Evolutionary conservation across 2,888 invertebrate species (phyloP).

Genomic region (Melikaiella ostensackeni): DNA sequence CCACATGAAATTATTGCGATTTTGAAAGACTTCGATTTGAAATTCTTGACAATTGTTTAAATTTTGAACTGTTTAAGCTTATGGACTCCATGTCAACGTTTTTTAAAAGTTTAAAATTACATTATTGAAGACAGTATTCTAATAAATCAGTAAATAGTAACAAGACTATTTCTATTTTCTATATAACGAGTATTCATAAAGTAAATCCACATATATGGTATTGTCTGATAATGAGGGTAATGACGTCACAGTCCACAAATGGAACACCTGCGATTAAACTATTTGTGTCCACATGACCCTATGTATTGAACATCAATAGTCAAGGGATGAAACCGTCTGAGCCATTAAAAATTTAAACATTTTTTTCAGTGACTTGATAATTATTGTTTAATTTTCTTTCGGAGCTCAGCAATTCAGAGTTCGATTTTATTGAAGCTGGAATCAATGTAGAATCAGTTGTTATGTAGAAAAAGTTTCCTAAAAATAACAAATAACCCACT

Average conservation of each 20-base stretch:
- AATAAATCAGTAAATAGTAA: background rate
- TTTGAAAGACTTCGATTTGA: too few species aligned
- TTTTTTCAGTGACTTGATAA: background rate
- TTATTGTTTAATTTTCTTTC: background rate
- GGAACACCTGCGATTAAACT: background rate
- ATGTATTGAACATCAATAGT: background rate
- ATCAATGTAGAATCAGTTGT: background rate
- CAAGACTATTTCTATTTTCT: background rate
- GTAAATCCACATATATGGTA: background rate
- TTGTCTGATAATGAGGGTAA: constrained; percentile 1
- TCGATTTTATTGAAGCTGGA: background rate
- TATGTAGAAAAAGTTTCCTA: background rate
- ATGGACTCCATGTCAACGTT: too few species aligned
- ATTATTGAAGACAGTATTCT: too few species aligned
- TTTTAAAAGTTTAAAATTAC: background rate
- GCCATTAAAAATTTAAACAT: background rate
- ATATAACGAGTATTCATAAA: background rate
- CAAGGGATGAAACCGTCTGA: background rate
- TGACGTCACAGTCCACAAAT: background rate
- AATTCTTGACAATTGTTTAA: too few species aligned
- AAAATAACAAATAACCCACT: background rate
- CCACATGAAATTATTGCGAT: too few species aligned
- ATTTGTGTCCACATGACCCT: background rate
- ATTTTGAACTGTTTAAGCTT: too few species aligned
- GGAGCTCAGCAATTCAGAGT: background rate